These are phyloP conservation scores for Podarcis muralis DNA, from an alignment of 2,113 vertebrate genomes.

Conservation along the genomic window DNA sequence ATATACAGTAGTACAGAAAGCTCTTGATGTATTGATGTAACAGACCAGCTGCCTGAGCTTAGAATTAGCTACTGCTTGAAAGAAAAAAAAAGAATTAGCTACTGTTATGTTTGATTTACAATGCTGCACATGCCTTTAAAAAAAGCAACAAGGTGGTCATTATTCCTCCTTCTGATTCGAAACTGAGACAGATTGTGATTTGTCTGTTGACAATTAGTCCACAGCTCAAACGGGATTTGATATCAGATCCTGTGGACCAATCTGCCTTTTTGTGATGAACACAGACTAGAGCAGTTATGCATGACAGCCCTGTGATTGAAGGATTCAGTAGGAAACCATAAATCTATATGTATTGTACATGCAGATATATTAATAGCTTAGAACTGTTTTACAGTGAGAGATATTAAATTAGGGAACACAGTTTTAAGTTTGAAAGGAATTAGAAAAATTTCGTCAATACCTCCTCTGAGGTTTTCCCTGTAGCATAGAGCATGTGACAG, in stretches of 20 bases:
- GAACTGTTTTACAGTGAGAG: background rate
- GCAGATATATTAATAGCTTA: background rate
- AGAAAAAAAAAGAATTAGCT: background rate
- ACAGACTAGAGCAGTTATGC: too few species aligned
- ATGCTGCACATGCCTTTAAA: background rate
- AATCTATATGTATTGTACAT: background rate
- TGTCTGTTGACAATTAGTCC: background rate
- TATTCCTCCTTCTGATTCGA: background rate
- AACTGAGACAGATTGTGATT: background rate
- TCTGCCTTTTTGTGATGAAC: background rate
- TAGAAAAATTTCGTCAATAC: background rate
- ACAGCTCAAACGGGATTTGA: background rate
- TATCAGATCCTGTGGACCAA: background rate
- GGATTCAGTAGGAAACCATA: background rate
- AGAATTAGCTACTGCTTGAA: background rate
- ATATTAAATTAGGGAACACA: background rate
- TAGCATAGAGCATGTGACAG: too few species aligned
- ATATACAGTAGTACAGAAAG: background rate
- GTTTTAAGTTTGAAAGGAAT: background rate
- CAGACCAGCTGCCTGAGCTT: too few species aligned
- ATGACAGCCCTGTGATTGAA: background rate
- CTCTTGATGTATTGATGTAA: background rate
- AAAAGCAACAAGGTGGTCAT: background rate
- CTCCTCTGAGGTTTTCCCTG: background rate
- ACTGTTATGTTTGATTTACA: background rate